Conservation (phyloP, 1,140 invertebrate genomes). For the Homalodisca vitripennis region DNA sequence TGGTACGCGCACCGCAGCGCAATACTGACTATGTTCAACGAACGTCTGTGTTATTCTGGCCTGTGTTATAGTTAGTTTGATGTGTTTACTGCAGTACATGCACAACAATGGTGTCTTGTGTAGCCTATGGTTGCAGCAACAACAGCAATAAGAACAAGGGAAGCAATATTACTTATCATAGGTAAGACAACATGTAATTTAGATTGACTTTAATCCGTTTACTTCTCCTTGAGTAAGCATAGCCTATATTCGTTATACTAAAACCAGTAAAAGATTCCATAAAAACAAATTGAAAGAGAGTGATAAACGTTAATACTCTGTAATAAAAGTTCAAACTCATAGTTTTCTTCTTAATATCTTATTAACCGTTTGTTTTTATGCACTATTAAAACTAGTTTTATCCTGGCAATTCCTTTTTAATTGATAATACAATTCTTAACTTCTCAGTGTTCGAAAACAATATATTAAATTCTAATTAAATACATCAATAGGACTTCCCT, state of each 20-base stretch:
- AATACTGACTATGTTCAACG: too few species aligned
- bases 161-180: not conserved
- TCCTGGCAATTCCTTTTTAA: too few species aligned
- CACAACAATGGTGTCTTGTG: conserved; percentile 1
- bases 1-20: too few species aligned
- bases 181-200: not conserved
- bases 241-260: not conserved
- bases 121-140: conserved; percentile 1
- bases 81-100: too few species aligned
- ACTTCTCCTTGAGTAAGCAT: not conserved
- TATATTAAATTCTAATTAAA: too few species aligned
- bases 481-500: too few species aligned
- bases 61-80: too few species aligned
- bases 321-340: not conserved
- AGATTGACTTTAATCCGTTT: not conserved
- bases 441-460: too few species aligned
- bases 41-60: too few species aligned
- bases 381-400: too few species aligned
- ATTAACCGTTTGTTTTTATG: not conserved
- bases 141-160: not conserved
- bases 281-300: not conserved
- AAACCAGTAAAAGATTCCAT: not conserved
- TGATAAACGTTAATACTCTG: not conserved
- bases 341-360: not conserved
- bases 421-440: too few species aligned